Evolutionary conservation across 2,113 vertebrate genomes (phyloP).

Genomic region (Hipposideros armiger): DNA sequence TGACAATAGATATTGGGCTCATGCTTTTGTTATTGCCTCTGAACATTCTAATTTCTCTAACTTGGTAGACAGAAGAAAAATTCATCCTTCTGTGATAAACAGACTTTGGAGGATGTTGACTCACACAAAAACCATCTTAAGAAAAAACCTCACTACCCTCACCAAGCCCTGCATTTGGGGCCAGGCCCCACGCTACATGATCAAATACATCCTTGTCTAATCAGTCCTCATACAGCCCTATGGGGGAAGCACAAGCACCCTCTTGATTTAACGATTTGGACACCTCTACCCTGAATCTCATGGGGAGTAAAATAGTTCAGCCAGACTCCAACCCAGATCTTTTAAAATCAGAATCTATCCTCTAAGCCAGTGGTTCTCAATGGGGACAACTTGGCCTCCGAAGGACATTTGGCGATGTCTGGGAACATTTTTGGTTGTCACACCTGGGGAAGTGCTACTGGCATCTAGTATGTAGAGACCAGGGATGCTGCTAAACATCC

Average conservation of each 20-base stretch:
- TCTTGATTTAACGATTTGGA: background rate
- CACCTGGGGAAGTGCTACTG: background rate
- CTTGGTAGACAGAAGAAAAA: background rate
- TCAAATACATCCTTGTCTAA: background rate
- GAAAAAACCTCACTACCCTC: background rate
- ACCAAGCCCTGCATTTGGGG: background rate
- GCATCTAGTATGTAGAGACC: background rate
- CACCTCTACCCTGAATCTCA: background rate
- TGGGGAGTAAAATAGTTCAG: background rate
- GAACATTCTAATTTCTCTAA: background rate
- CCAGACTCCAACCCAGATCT: background rate
- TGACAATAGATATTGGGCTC: slow-evolving; percentile 13
- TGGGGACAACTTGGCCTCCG: background rate
- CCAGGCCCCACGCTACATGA: background rate
- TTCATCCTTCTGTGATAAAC: slow-evolving; percentile 14
- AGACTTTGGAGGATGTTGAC: background rate
- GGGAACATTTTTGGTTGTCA: background rate
- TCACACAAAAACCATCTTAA: background rate
- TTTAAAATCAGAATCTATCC: background rate
- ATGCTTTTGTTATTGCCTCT: slow-evolving; percentile 45
- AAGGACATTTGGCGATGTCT: background rate
- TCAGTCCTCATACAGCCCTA: background rate
- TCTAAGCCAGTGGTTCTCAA: background rate
- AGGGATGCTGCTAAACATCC: background rate
- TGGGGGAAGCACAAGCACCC: background rate